Base-by-base conservation (phyloP, 2,888 invertebrate genomes). In the Elegia similella region DNA sequence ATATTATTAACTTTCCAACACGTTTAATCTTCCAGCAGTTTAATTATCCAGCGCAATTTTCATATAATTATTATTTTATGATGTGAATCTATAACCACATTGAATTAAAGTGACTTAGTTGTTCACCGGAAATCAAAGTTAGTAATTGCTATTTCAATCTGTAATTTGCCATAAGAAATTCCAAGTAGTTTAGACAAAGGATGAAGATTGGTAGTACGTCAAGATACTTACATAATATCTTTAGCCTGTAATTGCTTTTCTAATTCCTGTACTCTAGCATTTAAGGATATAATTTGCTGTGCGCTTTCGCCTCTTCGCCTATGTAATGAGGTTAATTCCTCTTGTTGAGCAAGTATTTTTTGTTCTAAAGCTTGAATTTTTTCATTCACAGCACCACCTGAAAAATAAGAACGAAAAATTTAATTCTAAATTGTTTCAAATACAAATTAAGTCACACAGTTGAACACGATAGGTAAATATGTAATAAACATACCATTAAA, bases 271-370 rank as follows among this genome's bases (percentile, higher is more conserved):
- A 98, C 92, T 84, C 94, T 94, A 64, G 95, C 93, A 88, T 97
- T 98, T 42, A 98, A 92, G 82, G 97, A 98, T 62, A 98, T 96
- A 64, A 98, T 96, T 89, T 97, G 95, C 80, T 98, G 98, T 2
- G 98, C 94, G 88, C 98, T 97, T 92, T 98, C 98, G 47, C 98
- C 97, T 82, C 97, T 95, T 58, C 97, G 93, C 69, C 96, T 93
- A 76, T 98, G 98, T 58, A 98, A 84, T 58, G 96, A 97, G 0
- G 98, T 98, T 38, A 99, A 88, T 80, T 99, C 98, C 86, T 98
- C 98, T 78, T 98, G 98, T 75, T 98, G 95, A 12, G 93, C 92
- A 62, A 97, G 90, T 52, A 98, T 89, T 84, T 97, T 97, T 73
- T 98, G 97, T 84, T 98, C 98, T 57, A 98, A 86, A 8, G 93